A percentile compares a stretch with the other conserved stretches of the same genome.
phyloP scores from a whole-genome alignment of 1,140 invertebrate species.

The Streblospio benedicti region DNA sequence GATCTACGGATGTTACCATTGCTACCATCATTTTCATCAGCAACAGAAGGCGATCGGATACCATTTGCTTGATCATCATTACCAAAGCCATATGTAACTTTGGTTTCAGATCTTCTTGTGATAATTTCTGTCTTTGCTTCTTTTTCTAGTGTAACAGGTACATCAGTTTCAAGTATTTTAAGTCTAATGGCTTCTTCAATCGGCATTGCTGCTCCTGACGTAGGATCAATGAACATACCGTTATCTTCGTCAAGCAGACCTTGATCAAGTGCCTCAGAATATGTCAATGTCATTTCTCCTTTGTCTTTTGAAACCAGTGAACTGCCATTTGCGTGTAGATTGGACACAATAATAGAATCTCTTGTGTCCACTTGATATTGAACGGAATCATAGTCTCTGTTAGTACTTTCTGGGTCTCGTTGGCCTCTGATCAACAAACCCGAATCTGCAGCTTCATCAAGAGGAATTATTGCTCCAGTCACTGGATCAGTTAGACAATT shows the following conservation, averaged over 20 bases:
- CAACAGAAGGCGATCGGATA: not conserved
- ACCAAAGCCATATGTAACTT: not conserved
- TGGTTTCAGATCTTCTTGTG: conserved; percentile 4
- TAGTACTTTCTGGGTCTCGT: not conserved
- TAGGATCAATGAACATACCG: conserved; percentile 61
- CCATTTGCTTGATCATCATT: not conserved
- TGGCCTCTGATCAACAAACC: conserved; percentile 55
- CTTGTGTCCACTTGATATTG: not conserved
- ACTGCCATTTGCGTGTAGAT: not conserved
- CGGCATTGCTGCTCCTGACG: conserved; percentile 57
- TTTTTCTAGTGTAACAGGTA: conserved; percentile 11
- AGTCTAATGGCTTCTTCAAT: conserved; percentile 59
- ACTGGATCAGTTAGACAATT: conserved; percentile 64
- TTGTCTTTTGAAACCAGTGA: not conserved
- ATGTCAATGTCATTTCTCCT: not conserved
- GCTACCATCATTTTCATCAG: not conserved
- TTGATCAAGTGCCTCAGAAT: conserved; percentile 58
- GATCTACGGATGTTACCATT: not conserved
- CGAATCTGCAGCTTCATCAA: conserved; percentile 59
- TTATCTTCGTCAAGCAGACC: conserved; percentile 67
- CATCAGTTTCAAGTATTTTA: conserved; percentile 52
- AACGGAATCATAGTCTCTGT: conserved; percentile 53
- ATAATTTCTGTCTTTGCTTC: not conserved
- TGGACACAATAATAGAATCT: not conserved
- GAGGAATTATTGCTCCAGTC: conserved; percentile 54